Conservation (phyloP, 2,113 vertebrate genomes). For the Chrysemys picta region DNA sequence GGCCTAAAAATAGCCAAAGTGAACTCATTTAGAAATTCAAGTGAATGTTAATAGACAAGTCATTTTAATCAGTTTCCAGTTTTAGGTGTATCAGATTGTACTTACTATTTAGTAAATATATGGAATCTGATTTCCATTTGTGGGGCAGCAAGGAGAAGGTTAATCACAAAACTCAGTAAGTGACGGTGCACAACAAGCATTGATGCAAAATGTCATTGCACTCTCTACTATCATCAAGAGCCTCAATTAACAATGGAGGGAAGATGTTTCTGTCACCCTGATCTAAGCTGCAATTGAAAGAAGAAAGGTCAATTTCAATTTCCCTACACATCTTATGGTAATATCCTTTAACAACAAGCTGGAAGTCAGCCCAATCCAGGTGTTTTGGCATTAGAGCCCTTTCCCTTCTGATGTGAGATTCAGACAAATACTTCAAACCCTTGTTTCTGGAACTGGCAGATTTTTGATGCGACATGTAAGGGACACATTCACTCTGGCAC, state of each 20-base stretch:
- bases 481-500: neutral
- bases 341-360: neutral
- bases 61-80: neutral
- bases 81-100: neutral
- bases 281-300: neutral
- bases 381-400: neutral
- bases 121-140: neutral
- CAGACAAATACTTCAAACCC: neutral
- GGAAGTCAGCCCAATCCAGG: neutral
- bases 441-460: neutral
- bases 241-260: neutral
- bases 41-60: neutral
- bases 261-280: neutral
- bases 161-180: neutral
- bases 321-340: neutral
- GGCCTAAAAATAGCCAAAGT: neutral
- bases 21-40: neutral
- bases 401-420: neutral
- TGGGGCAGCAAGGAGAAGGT: neutral
- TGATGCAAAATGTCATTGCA: neutral
- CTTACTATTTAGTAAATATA: neutral
- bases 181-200: too few species aligned
- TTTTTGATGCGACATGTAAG: neutral
- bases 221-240: neutral
- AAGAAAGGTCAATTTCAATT: neutral